phyloP scores from a whole-genome alignment of 2,888 invertebrate species.

The Embidobia sp. region DNA sequence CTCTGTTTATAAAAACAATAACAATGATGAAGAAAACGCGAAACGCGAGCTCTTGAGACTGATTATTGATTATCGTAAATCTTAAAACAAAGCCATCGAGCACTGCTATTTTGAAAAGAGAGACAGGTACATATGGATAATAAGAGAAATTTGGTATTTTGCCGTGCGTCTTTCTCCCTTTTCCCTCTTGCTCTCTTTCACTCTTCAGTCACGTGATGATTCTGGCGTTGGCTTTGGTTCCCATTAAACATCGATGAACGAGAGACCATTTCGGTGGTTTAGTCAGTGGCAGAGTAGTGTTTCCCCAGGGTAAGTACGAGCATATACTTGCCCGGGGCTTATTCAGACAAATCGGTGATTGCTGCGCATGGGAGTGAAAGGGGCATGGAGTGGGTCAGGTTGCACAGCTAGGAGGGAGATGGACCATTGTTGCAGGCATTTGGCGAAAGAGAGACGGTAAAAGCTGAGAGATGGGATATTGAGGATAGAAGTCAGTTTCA shows the following conservation, averaged over 20 bases:
- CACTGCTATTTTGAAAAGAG: slow-evolving; percentile 11
- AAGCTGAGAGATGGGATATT: slow-evolving; percentile 55
- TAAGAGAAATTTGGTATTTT: slow-evolving; percentile 32
- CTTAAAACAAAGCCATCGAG: not conserved
- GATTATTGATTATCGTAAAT: slow-evolving; percentile 4
- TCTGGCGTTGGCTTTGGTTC: slow-evolving; percentile 63
- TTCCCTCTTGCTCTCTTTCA: too few species aligned
- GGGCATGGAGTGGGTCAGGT: slow-evolving; percentile 61
- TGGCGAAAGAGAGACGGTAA: slow-evolving; percentile 38
- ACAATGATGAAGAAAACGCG: too few species aligned
- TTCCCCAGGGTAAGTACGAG: slow-evolving; percentile 77
- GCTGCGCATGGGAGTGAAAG: slow-evolving; percentile 78
- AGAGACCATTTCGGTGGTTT: slow-evolving; percentile 63
- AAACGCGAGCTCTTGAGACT: too few species aligned
- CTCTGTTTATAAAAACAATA: too few species aligned
- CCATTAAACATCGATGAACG: slow-evolving; percentile 77
- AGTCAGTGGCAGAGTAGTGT: slow-evolving; percentile 71
- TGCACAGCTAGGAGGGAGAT: slow-evolving; percentile 39
- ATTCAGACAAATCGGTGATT: slow-evolving; percentile 81
- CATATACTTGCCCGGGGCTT: slow-evolving; percentile 80
- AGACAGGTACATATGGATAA: slow-evolving; percentile 19
- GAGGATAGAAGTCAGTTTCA: slow-evolving; percentile 49
- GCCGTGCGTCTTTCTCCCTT: too few species aligned
- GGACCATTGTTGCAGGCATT: slow-evolving; percentile 41
- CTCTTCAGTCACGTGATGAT: slow-evolving; percentile 38